These are phyloP conservation scores for Kradibia gibbosae DNA, from an alignment of 1,140 invertebrate genomes.

Conservation along the genomic window DNA sequence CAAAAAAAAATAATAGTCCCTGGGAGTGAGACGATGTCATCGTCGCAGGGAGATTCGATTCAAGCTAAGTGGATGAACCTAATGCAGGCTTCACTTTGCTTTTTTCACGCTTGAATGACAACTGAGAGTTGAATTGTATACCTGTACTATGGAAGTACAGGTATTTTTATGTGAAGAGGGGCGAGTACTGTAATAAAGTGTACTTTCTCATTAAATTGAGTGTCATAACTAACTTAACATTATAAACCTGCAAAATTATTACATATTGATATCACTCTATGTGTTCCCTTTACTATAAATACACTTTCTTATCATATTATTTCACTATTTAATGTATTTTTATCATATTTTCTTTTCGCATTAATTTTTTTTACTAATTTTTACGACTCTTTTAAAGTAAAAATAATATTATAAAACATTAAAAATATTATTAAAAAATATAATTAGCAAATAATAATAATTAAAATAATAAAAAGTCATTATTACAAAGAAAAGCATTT, in stretches of 20 bases:
- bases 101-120: constrained; percentile 37
- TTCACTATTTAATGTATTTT: no score
- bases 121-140: constrained; percentile 6
- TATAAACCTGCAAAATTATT: no score
- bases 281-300: no score
- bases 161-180: constrained; percentile 42
- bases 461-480: no score
- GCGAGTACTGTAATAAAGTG: not conserved
- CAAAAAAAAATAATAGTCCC: constrained; percentile 44
- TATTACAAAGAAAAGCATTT: no score
- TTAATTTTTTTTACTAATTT: not conserved
- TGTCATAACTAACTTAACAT: no score
- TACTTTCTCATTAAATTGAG: constrained; percentile 13
- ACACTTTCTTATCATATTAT: no score
- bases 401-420: not conserved
- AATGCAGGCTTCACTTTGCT: constrained; percentile 14
- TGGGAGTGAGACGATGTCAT: not conserved
- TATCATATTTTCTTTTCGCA: no score
- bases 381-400: not conserved
- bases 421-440: no score
- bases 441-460: no score
- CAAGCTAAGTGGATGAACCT: constrained; percentile 47
- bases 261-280: no score
- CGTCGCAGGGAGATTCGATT: constrained; percentile 40
- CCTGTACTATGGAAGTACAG: constrained; percentile 28